Conservation (phyloP, 2,797 vertebrate genomes). For the Borostomias antarcticus region DNA sequence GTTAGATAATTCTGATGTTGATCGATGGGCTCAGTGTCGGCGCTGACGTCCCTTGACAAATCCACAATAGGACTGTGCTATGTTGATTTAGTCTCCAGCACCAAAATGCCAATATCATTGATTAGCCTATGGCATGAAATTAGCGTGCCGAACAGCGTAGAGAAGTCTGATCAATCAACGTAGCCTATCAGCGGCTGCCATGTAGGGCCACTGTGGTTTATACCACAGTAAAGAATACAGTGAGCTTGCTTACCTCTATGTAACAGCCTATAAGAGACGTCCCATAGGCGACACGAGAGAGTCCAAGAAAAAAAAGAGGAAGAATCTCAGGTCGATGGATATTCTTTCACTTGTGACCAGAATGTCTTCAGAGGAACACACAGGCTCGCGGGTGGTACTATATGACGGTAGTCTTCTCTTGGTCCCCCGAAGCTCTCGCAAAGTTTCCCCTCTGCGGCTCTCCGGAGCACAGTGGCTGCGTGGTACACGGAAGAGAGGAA, state of each 20-base stretch:
- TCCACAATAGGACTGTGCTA: too few relatives aligned
- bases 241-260: neutral
- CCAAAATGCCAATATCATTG: neutral
- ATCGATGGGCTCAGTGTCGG: too few relatives aligned
- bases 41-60: too few relatives aligned
- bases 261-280: neutral
- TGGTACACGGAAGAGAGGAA: neutral
- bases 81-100: neutral
- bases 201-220: too few relatives aligned
- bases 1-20: too few relatives aligned
- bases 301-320: neutral
- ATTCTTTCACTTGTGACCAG: conserved; percentile 13
- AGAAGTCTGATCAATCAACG: too few relatives aligned
- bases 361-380: too few relatives aligned
- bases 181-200: neutral
- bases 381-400: too few relatives aligned
- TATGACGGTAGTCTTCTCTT: conserved; percentile 6
- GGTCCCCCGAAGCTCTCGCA: conserved; percentile 20
- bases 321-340: neutral
- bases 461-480: neutral
- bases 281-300: neutral
- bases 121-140: neutral
- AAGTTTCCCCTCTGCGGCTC: conserved; percentile 27
- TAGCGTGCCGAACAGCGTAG: neutral
- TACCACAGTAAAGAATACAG: neutral